Evolutionary conservation across 2,113 vertebrate genomes (phyloP).

Genomic region (Pyxicephalus adspersus): DNA sequence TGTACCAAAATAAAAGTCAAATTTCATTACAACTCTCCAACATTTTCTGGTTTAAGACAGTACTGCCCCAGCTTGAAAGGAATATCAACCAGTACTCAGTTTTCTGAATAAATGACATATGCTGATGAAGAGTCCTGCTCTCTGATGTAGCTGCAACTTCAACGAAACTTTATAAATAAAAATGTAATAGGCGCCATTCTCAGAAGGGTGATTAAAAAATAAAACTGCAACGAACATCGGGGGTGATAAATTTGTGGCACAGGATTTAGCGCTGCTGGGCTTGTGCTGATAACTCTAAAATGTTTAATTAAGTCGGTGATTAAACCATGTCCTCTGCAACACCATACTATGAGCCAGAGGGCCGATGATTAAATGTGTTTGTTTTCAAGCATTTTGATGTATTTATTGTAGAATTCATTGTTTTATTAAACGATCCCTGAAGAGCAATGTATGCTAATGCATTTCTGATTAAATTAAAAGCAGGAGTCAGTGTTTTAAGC

Average conservation of each 20-base stretch:
- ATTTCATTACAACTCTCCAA: no score
- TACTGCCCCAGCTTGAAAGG: no score
- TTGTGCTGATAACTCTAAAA: slow-evolving; percentile 3
- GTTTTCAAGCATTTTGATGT: background rate
- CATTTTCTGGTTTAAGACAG: no score
- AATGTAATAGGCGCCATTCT: background rate
- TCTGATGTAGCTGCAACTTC: no score
- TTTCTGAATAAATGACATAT: no score
- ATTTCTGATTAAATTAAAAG: background rate
- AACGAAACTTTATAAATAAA: background rate
- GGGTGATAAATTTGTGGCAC: background rate
- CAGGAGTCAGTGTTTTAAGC: background rate
- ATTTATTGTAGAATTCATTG: background rate
- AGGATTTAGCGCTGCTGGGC: background rate
- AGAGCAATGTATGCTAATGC: background rate
- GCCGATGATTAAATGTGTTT: background rate
- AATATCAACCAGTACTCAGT: no score
- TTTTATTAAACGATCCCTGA: background rate
- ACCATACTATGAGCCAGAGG: background rate
- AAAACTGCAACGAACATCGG: background rate
- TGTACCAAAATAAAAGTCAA: no score
- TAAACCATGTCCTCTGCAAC: background rate
- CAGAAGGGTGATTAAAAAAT: background rate
- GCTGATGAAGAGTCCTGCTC: no score
- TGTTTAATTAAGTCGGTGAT: slow-evolving; percentile 2